These are phyloP conservation scores for Polyommatus icarus DNA, from an alignment of 2,888 invertebrate genomes.

Conservation along the genomic window DNA sequence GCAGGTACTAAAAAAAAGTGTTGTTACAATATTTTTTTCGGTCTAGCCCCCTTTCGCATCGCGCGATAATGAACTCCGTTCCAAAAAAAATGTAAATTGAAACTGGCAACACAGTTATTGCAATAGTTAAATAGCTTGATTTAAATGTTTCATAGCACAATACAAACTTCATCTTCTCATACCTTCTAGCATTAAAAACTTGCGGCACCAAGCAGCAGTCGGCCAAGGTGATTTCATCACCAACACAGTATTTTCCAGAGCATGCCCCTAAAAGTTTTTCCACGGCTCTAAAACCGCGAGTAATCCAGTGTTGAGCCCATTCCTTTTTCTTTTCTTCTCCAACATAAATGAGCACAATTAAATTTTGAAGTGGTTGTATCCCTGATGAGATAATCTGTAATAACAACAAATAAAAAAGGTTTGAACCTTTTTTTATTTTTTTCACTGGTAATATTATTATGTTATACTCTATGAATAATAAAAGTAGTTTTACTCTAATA, in stretches of 20 bases:
- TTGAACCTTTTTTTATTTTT: background rate
- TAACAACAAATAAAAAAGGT: background rate
- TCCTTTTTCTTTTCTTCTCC: slow-evolving; percentile 94
- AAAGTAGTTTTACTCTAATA: too few species aligned
- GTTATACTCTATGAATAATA: too few species aligned
- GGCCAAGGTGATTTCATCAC: slow-evolving; percentile 95
- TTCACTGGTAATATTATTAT: background rate
- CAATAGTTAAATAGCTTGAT: background rate
- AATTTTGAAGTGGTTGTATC: slow-evolving; percentile 97
- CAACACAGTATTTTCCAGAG: slow-evolving; percentile 95
- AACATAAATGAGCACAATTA: slow-evolving; percentile 91
- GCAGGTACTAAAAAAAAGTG: too few species aligned
- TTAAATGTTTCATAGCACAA: background rate
- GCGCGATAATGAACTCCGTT: too few species aligned
- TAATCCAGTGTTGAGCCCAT: slow-evolving; percentile 97
- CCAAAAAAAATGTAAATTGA: too few species aligned
- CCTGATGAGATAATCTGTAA: slow-evolving; percentile 90
- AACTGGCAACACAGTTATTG: too few species aligned
- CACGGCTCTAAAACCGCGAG: slow-evolving; percentile 92
- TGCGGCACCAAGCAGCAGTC: slow-evolving; percentile 98
- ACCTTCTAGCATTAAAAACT: slow-evolving; percentile 96
- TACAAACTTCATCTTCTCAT: slow-evolving; percentile 36
- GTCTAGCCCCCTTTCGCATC: too few species aligned
- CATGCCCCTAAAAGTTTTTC: slow-evolving; percentile 91
- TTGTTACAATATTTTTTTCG: too few species aligned